Evolutionary conservation across 2,113 vertebrate genomes (phyloP), one percentile per base, ranked within the genome.

Genomic region (Zosterops borbonicus): DNA sequence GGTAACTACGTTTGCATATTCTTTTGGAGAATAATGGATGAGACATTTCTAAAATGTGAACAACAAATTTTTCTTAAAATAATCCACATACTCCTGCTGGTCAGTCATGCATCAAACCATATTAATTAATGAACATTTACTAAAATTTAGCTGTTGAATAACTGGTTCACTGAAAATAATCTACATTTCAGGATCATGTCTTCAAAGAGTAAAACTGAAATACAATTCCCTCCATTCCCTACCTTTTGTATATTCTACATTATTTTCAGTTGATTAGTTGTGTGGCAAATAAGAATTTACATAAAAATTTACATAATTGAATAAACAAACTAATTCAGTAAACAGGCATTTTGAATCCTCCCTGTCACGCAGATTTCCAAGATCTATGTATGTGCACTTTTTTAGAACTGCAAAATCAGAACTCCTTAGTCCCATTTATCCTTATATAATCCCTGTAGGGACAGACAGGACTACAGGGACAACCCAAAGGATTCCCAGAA

Each of bases 381-480:
- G 10, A 50, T 37, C 29, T 31, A 10, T 5, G 6, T 27, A 49
- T 0, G 1, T 3, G 5, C 9, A 9, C 12, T 41, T 50, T 14
- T 58, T 56, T 31, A 31, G 53, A 85, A 68, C 24, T 28, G 19
- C 35, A 55, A 41, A 58, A 42, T 23, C 42, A 44, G 20, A 55
- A 15, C 19, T 25, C 24, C 50, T 65, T 19, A 14, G 27, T 49
- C 13, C 3, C 29, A 23, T 27, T 77, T 28, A 18, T 23, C 20
- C 28, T 49, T 22, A 12, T 2, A 18, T 12, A 49, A 49, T 22
- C 13, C n/a, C 41, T 20, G 8, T 4, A 58, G 21, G 44, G 21
- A 24, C 23, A 78, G 56, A 25, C 10, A 42, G 62, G 35, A 20
- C 2, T 4, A 29, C 12, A 52, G 33, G 53, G 41, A 35, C 13